Conservation (phyloP, 2,797 vertebrate genomes). For the Propithecus deckenii region DNA sequence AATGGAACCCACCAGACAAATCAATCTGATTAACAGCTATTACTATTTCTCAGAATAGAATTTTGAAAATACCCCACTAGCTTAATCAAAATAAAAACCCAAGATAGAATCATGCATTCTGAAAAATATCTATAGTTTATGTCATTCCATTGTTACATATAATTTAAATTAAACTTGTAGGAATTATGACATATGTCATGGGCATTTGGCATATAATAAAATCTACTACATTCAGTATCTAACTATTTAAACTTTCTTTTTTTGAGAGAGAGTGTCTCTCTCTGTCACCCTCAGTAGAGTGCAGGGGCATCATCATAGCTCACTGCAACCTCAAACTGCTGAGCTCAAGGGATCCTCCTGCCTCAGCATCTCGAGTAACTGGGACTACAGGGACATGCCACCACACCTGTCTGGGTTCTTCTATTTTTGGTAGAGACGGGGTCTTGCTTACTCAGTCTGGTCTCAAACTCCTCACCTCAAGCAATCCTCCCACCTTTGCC, state of each 20-base stretch:
- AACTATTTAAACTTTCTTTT: background rate
- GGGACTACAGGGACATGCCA: background rate
- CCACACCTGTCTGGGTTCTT: background rate
- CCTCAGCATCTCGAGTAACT: background rate
- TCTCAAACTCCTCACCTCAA: background rate
- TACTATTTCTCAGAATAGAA: constrained; percentile 13
- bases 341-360: background rate
- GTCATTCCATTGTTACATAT: background rate
- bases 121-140: constrained; percentile 26
- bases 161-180: constrained; percentile 34
- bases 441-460: background rate
- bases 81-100: constrained; percentile 15
- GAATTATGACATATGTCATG: background rate
- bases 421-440: background rate
- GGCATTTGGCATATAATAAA: background rate
- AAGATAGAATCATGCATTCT: background rate
- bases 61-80: background rate
- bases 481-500: background rate
- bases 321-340: background rate
- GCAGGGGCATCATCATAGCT: no score
- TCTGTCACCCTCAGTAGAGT: background rate
- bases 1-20: background rate
- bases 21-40: background rate
- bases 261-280: background rate
- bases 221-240: background rate